Conservation (phyloP, 1,140 invertebrate genomes). For the Elysia chlorotica region DNA sequence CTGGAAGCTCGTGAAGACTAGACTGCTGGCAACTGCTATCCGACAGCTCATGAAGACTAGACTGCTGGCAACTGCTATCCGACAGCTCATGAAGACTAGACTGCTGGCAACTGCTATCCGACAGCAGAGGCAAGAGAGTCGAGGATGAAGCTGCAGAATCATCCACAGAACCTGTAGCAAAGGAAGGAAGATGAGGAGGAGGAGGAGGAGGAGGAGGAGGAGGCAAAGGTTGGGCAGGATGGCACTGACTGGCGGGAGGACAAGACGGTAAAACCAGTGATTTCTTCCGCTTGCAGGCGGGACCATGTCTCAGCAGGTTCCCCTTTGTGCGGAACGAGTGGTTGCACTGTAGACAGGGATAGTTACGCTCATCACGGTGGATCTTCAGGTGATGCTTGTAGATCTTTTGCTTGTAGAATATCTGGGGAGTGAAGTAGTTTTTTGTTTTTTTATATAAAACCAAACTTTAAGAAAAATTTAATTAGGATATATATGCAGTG, state of each 20-base stretch:
- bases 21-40: too few species aligned
- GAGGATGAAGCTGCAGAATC: too few species aligned
- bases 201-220: not conserved
- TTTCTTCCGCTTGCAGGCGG: slow-evolving; percentile 33
- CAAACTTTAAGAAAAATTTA: too few species aligned
- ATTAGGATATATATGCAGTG: too few species aligned
- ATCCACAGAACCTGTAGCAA: not conserved
- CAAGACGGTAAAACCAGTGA: too few species aligned
- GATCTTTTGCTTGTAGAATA: slow-evolving; percentile 48
- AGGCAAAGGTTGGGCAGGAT: not conserved
- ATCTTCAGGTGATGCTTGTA: slow-evolving; percentile 64
- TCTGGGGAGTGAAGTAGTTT: slow-evolving; percentile 1
- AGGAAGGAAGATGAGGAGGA: not conserved
- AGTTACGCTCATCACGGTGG: slow-evolving; percentile 64
- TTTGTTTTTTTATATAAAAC: not conserved
- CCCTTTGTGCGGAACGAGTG: slow-evolving; percentile 40
- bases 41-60: too few species aligned
- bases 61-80: too few species aligned
- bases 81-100: too few species aligned
- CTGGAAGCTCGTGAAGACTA: too few species aligned
- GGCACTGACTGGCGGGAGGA: not conserved
- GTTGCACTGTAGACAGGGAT: slow-evolving; percentile 64
- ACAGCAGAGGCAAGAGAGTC: too few species aligned
- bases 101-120: too few species aligned
- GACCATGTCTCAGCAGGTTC: slow-evolving; percentile 37